phyloP scores from a whole-genome alignment of 2,797 vertebrate genomes.

The Tapera naevia region DNA sequence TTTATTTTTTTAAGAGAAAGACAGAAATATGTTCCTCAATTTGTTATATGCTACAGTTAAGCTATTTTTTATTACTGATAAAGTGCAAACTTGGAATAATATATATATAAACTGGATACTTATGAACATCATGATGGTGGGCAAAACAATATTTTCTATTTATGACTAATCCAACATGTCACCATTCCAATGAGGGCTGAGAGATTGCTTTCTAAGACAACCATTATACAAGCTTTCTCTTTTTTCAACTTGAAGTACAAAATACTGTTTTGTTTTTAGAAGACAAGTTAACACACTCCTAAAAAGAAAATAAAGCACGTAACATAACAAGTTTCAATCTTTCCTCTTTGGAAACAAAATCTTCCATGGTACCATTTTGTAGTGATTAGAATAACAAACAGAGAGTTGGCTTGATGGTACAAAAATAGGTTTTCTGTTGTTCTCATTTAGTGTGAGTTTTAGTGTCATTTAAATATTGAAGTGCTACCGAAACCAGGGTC shows the following conservation, averaged over 20 bases:
- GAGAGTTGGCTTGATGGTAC: neutral
- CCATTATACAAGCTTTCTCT: neutral
- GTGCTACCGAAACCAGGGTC: neutral
- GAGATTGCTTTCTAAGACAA: conserved; percentile 14
- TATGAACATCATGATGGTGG: neutral
- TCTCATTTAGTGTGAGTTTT: conserved; percentile 2
- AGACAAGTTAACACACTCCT: neutral
- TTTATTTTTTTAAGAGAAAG: neutral
- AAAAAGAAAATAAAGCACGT: conserved; percentile 36
- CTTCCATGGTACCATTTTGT: neutral
- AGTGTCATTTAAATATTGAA: conserved; percentile 21
- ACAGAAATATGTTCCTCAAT: neutral
- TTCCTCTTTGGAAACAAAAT: conserved; percentile 45
- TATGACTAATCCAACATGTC: neutral
- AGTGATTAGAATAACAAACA: conserved; percentile 26
- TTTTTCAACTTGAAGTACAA: conserved; percentile 31
- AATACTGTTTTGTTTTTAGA: conserved; percentile 3
- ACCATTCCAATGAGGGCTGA: neutral
- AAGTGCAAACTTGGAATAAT: neutral
- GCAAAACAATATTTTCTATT: neutral
- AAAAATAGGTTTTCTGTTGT: conserved; percentile 28
- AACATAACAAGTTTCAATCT: conserved; percentile 3
- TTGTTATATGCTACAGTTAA: neutral
- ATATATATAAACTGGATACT: neutral
- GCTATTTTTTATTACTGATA: neutral